These are phyloP conservation scores for Cygnus buccinator DNA, from an alignment of 2,113 vertebrate genomes.

Conservation along the genomic window DNA sequence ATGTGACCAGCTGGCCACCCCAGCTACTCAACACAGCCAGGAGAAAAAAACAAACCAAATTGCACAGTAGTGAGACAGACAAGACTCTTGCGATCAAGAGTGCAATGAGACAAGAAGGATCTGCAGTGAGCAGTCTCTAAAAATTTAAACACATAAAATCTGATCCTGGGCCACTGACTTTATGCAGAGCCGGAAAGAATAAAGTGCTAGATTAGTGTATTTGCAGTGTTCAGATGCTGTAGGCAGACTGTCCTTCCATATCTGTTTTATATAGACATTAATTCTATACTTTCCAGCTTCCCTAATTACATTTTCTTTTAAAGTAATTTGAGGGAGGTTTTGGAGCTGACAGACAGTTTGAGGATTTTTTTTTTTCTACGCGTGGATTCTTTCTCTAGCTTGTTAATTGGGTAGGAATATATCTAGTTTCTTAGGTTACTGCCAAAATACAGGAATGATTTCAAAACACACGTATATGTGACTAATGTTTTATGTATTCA, in stretches of 20 bases:
- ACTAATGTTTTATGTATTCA: neutral
- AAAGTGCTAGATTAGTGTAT: neutral
- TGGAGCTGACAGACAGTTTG: neutral
- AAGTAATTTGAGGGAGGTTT: neutral
- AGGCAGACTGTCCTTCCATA: neutral
- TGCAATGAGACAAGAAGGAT: neutral
- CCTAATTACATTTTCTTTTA: neutral
- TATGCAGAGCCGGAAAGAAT: neutral
- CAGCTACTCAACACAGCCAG: neutral
- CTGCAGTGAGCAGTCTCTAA: neutral
- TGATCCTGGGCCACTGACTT: neutral
- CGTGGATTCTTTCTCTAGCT: neutral
- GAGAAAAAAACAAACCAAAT: neutral
- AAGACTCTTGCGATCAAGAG: neutral
- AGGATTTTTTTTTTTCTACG: neutral
- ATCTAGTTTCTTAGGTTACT: constrained; percentile 5
- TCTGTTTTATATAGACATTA: neutral
- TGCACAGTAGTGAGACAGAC: neutral
- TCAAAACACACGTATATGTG: neutral
- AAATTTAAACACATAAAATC: neutral
- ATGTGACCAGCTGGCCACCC: rapidly evolving
- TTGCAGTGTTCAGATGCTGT: neutral
- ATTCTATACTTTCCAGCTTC: neutral
- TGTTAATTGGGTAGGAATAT: neutral
- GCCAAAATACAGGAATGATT: neutral